These are phyloP conservation scores for Actias luna DNA, from an alignment of 2,888 invertebrate species.

Conservation along the genomic window DNA sequence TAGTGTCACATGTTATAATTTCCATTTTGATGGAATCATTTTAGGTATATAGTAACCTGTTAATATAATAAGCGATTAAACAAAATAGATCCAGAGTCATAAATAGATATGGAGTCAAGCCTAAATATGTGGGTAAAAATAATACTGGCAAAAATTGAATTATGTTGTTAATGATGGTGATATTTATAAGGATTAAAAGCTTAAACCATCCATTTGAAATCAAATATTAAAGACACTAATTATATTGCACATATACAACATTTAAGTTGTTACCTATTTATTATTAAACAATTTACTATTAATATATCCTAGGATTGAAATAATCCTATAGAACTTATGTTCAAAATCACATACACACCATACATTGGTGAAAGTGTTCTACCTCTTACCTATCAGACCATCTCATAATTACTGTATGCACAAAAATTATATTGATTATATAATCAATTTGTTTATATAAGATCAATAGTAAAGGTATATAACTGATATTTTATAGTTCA, in stretches of 20 bases:
- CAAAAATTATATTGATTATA: background rate
- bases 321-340: background rate
- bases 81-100: background rate
- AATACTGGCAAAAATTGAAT: background rate
- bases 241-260: slow-evolving; percentile 4
- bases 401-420: background rate
- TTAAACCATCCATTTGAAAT: background rate
- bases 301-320: background rate
- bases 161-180: background rate
- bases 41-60: background rate
- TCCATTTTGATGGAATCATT: background rate
- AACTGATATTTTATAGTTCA: background rate
- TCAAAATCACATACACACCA: background rate
- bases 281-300: background rate
- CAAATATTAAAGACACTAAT: background rate
- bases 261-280: background rate
- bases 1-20: too few species aligned
- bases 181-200: background rate
- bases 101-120: background rate
- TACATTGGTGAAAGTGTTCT: background rate
- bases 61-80: background rate
- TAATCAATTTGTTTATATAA: background rate
- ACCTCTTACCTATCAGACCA: background rate
- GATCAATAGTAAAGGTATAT: background rate
- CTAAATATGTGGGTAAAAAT: too few species aligned